Evolutionary conservation across 2,113 vertebrate species (phyloP), one percentile per base, ranked within the genome.

Genomic region (Sylvietta virens): DNA sequence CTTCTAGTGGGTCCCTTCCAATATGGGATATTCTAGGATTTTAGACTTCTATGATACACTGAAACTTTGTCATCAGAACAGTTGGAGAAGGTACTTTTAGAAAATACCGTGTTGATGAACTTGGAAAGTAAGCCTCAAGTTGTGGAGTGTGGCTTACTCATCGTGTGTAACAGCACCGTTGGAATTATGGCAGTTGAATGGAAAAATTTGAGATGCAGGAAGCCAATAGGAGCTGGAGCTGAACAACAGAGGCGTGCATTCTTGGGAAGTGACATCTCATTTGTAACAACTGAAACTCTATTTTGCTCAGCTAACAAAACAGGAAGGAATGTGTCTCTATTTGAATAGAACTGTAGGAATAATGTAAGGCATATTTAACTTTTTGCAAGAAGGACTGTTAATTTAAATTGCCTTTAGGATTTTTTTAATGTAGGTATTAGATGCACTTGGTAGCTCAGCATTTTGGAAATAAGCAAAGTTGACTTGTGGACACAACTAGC

Each of bases 141-240:
- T 78, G 31, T 79, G 20, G 5, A 37, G 39, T 30, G 31, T 44
- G 64, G 76, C 88, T 96, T 96, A 94, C 56, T 96, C 92, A 96
- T 81, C 1, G 0, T 88, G 70, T 66, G 56, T 79, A 61, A 88
- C 2, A 90, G 64, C 62, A 50, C 57, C 14, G 9, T 81, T 90
- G 95, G 90, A 90, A 74, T 86, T 86, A 35, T 0, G 20, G 48
- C 85, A 44, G 85, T 96, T 95, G 51, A 30, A 61, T 88, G 95
- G 94, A 92, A 95, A 95, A 96, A 90, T 48, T 96, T 96, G 92
- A 97, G 61, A 50, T 79, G 7, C 79, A 64, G 79, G 92, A 89
- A 93, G 91, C 81, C 94, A 97, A 83, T 95, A 33, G 77, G 69
- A 82, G 72, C 47, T 64, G 50, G 86, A 84, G 87, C 14, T 84